A percentile compares a stretch with the other conserved stretches of the same genome.
Evolutionary conservation across 1,140 invertebrate species (phyloP).

Genomic region (Odontomachus brunneus): DNA sequence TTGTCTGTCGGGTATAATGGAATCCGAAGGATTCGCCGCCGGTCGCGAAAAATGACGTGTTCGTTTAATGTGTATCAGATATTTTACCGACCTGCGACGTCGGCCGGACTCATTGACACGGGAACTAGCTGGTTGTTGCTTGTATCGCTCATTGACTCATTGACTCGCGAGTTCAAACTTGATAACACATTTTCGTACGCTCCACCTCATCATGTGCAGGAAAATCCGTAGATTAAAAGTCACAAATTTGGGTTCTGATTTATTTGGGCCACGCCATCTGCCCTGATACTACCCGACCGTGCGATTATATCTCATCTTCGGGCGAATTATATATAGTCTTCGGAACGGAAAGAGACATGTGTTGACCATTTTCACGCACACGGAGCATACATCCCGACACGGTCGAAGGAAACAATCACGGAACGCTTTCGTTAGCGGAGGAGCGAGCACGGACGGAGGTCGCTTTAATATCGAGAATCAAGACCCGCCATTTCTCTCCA

Average conservation of each 20-base stretch:
- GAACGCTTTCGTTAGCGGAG: conserved; percentile 36
- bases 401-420: conserved; percentile 31
- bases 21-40: background rate
- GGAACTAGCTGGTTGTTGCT: background rate
- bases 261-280: conserved; percentile 32
- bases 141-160: background rate
- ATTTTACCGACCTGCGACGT: background rate
- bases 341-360: conserved; percentile 51
- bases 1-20: background rate
- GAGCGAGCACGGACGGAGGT: conserved; percentile 5
- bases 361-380: conserved; percentile 58
- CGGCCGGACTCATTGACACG: background rate
- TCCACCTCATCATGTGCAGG: background rate
- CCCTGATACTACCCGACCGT: conserved; percentile 19
- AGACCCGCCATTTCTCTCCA: conserved; percentile 77
- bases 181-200: no score
- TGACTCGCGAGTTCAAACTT: no score
- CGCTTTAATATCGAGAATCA: conserved; percentile 73
- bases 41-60: background rate
- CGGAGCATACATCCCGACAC: background rate
- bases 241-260: conserved; percentile 21
- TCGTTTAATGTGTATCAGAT: background rate
- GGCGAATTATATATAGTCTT: conserved; percentile 49
- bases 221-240: background rate
- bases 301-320: conserved; percentile 43